Evolutionary conservation across 2,888 invertebrate species (phyloP).

Genomic region (Phengaris alcon): DNA sequence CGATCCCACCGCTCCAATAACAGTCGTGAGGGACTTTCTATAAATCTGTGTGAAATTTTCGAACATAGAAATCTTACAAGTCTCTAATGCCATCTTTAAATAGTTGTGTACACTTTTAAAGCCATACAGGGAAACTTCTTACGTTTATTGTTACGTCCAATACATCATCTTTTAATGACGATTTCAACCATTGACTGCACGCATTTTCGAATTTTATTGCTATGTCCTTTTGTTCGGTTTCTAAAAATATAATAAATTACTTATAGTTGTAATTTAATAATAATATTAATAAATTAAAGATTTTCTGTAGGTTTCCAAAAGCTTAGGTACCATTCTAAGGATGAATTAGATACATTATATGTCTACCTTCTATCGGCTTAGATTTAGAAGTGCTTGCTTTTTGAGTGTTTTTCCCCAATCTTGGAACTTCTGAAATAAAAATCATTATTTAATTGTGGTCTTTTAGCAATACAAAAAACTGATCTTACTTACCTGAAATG

Average conservation of each 20-base stretch:
- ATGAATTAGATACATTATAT: background rate
- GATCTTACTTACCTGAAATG: slow-evolving; percentile 50
- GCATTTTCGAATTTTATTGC: slow-evolving; percentile 65
- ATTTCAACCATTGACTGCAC: slow-evolving; percentile 72
- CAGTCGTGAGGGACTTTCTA: slow-evolving; percentile 75
- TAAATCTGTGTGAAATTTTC: slow-evolving; percentile 46
- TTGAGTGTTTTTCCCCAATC: slow-evolving; percentile 25
- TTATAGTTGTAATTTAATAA: background rate
- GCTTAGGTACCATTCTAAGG: too few relatives aligned
- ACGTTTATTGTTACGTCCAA: slow-evolving; percentile 67
- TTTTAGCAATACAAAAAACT: background rate
- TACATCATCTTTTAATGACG: slow-evolving; percentile 65
- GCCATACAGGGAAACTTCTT: slow-evolving; percentile 35
- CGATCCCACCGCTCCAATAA: slow-evolving; percentile 81
- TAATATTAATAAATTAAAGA: background rate
- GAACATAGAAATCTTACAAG: background rate
- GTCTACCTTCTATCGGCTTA: slow-evolving; percentile 38
- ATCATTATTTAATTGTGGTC: background rate
- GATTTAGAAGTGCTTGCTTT: slow-evolving; percentile 52
- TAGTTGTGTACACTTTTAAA: too few relatives aligned
- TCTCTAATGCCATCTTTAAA: too few relatives aligned
- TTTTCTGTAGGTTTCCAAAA: background rate
- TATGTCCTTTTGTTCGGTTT: slow-evolving; percentile 45
- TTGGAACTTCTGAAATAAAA: slow-evolving; percentile 42
- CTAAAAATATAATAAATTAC: slow-evolving; percentile 35